phyloP scores from a whole-genome alignment of 1,140 invertebrate genomes.

The Dendroctonus ponderosae region DNA sequence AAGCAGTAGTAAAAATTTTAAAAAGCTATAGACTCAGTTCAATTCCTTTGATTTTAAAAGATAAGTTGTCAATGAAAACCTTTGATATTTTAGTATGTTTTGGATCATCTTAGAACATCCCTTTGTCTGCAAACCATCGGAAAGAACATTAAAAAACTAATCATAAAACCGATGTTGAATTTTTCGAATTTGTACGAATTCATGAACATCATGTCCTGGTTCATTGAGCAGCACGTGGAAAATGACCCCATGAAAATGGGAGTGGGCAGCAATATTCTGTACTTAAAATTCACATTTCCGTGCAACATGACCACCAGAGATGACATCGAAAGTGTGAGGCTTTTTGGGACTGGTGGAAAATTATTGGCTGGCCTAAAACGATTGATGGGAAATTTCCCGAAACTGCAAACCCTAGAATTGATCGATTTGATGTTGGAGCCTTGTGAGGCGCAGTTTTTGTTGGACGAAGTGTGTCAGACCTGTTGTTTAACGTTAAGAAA shows the following conservation, averaged over 20 bases:
- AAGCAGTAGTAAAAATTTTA: too few relatives aligned
- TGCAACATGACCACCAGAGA: slow-evolving; percentile 71
- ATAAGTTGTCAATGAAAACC: neutral
- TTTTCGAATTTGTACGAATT: slow-evolving; percentile 84
- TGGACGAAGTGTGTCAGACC: slow-evolving; percentile 71
- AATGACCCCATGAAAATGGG: slow-evolving; percentile 47
- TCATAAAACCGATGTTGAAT: slow-evolving; percentile 74
- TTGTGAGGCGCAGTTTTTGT: slow-evolving; percentile 65
- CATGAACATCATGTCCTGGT: slow-evolving; percentile 77
- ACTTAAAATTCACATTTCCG: slow-evolving; percentile 74
- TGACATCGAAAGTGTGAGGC: slow-evolving; percentile 59
- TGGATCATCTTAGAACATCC: slow-evolving; percentile 74
- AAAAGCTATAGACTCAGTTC: too few relatives aligned
- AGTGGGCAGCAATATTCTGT: slow-evolving; percentile 60
- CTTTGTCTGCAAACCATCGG: slow-evolving; percentile 72
- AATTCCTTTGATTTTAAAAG: too few relatives aligned
- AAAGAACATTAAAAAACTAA: slow-evolving; percentile 62
- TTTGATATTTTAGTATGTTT: slow-evolving; percentile 58
- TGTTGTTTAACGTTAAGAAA: slow-evolving; percentile 65
- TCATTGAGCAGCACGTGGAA: slow-evolving; percentile 55
- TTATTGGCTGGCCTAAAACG: slow-evolving; percentile 67
- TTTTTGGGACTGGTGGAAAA: slow-evolving; percentile 78
- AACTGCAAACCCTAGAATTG: slow-evolving; percentile 66
- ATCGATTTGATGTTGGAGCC: slow-evolving; percentile 76
- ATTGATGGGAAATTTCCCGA: slow-evolving; percentile 67